These are phyloP conservation scores for Anaspis maculata DNA, from an alignment of 2,888 invertebrate species.

Conservation along the genomic window DNA sequence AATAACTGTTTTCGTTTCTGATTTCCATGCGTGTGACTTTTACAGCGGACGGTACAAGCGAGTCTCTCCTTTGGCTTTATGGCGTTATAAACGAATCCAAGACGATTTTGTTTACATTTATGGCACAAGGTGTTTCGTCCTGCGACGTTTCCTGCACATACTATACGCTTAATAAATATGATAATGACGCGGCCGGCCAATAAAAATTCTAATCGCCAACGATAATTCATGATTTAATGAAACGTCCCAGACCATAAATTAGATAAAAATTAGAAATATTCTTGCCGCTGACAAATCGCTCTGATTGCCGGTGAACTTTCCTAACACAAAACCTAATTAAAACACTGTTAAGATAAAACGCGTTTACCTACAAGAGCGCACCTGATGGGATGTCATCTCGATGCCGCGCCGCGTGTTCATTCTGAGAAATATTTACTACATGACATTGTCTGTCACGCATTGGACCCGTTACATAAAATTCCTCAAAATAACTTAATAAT, in stretches of 20 bases:
- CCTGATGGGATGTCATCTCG: too few relatives aligned
- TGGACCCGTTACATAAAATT: slow-evolving; percentile 9
- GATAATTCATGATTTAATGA: slow-evolving; percentile 11
- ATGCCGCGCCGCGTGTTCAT: too few relatives aligned
- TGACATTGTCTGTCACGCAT: slow-evolving; percentile 6
- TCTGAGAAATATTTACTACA: slow-evolving; percentile 7
- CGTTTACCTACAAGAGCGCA: too few relatives aligned
- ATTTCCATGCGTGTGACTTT: slow-evolving; percentile 11
- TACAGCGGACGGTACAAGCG: slow-evolving; percentile 7
- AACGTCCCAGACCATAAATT: slow-evolving; percentile 8
- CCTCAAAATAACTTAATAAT: slow-evolving; percentile 7
- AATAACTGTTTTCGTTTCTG: slow-evolving; percentile 13
- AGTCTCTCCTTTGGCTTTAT: slow-evolving; percentile 8
- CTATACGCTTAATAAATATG: slow-evolving; percentile 10
- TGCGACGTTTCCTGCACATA: too few relatives aligned
- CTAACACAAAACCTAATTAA: slow-evolving; percentile 7
- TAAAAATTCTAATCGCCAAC: slow-evolving; percentile 12
- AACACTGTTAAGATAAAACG: too few relatives aligned
- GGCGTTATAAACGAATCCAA: slow-evolving; percentile 11
- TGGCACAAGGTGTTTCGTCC: slow-evolving; percentile 4
- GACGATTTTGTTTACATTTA: slow-evolving; percentile 9
- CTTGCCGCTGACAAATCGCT: not conserved
- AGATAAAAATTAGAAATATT: slow-evolving; percentile 10
- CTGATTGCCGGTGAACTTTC: slow-evolving; percentile 1
- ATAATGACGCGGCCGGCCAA: slow-evolving; percentile 7